phyloP scores from a whole-genome alignment of 2,888 invertebrate genomes.

The Drosophila anceps region DNA sequence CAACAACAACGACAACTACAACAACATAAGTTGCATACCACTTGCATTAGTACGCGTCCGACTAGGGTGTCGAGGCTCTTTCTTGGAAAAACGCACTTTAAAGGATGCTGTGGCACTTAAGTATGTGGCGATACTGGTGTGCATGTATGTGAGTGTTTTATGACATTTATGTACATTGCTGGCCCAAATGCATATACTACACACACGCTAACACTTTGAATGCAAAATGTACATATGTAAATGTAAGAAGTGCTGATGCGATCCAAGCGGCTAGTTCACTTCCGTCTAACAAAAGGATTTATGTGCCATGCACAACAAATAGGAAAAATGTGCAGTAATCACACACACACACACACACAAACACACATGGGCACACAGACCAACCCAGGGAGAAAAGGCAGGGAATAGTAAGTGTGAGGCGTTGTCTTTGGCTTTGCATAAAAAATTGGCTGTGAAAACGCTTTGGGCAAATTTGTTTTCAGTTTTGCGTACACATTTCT shows the following conservation, averaged over 20 bases:
- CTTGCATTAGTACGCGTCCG: conserved; percentile 17
- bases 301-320: conserved; percentile 69
- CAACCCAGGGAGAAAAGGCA: background rate
- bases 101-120: conserved; percentile 26
- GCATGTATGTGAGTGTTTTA: conserved; percentile 35
- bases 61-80: conserved; percentile 19
- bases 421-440: conserved; percentile 79
- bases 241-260: conserved; percentile 31
- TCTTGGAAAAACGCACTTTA: conserved; percentile 19
- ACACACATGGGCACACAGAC: background rate
- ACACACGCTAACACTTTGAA: conserved; percentile 10
- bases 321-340: conserved; percentile 41
- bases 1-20: conserved; percentile 14
- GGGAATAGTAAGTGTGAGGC: conserved; percentile 27
- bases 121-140: conserved; percentile 14
- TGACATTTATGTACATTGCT: conserved; percentile 70
- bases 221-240: conserved; percentile 18
- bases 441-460: conserved; percentile 82
- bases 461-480: conserved; percentile 77
- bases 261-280: conserved; percentile 34
- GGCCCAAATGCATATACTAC: conserved; percentile 54
- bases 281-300: conserved; percentile 71
- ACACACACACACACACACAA: background rate
- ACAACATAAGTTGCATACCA: conserved; percentile 28
- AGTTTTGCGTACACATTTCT: conserved; percentile 59